Base-by-base conservation (phyloP, 2,113 vertebrate genomes). In the Callaeas wilsoni region DNA sequence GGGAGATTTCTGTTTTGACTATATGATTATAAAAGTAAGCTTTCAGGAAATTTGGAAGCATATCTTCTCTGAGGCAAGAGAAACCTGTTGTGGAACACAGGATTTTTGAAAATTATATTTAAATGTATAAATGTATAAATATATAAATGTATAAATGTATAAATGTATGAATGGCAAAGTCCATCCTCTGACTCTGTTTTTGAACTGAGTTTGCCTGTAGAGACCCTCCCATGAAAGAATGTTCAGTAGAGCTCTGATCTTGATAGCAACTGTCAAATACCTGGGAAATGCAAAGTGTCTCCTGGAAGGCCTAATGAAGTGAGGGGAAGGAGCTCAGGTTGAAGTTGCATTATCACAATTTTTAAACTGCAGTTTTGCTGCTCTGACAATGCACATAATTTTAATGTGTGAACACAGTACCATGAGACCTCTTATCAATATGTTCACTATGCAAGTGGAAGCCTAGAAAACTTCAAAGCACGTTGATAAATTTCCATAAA, bases 381-480 rank as follows among this genome's bases (percentile, higher is more conserved):
- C 71, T 89, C 71, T 88, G 85, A 70, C 79, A 92, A 30, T 1
- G 26, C 41, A 59, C 41, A 10, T 86, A 92, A 93, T 92, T 93
- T 87, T 86, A 82, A 79, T 86, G 49, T 67, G 79, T 59, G 79
- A 95, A 57, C 71, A 49, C 30, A 74, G 71, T 67, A 80, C 59
- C 70, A 26, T 22, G 53, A 94, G 80, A 37, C 60, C 53, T 86
- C 86, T 92, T 96, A 92, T 93, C 90, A 70, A 88, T 37, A 53
- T 33, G 63, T 90, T 90, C 63, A 33, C 68, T 86, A 7, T 29
- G 78, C 55, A 75, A 93, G 68, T 70, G 63, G 50, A 90, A 94
- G 79, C 80, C 70, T 71, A 81, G 52, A 47, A 93, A 86, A 90
- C 76, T 96, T 96, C 88, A 87, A 96, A 94, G 83, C 37, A 74